Base-by-base conservation (phyloP, 1,140 invertebrate genomes). In the Drosophila kurseongensis region DNA sequence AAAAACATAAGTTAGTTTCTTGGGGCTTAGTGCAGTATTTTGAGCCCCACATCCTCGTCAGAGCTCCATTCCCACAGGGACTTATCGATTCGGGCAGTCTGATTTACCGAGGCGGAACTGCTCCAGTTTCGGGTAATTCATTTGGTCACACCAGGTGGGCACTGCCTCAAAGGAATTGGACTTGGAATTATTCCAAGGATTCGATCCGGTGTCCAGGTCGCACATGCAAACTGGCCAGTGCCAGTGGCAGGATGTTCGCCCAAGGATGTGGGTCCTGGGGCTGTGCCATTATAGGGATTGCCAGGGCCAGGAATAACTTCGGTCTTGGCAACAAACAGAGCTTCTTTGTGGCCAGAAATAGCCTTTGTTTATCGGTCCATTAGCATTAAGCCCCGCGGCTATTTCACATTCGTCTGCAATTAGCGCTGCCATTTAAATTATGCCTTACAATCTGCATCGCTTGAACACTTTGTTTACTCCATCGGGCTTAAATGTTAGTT, bases 361-460 rank as follows among this genome's bases (percentile, higher is more conserved):
- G 14, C 9, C 13, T 1, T 44, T 35, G 38, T 63, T 63, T 63
- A 60, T 44, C 14, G 8, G 50, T 32, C 47, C 40, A 74, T 74
- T 74, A 74, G 38, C 42, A 29, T 6, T 38, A n/a, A 14, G 47
- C 52, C 63, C 40, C 65, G 55, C 23, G 6, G 56, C 45, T 36
- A 23, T 10, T 42, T n/a, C 10, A 10, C 36, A 29, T 38, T 42
- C 51, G 27, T 58, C 47, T 57, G 80, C 76, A 83, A 83, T 83
- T 83, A 83, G 62, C 81, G 66, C 80, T 48, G 58, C 65, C 65
- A 84, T 83, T 84, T 61, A 72, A 76, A 61, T 67, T 61, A 57
- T 72, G 50, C 78, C 14, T 29, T 13, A 9, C 29, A 27, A 41
- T 58, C 16, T 38, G 55, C 41, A 47, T 16, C 14, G 48, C 6